Evolutionary conservation across 2,797 vertebrate genomes (phyloP).

Genomic region (Rhincodon typus): DNA sequence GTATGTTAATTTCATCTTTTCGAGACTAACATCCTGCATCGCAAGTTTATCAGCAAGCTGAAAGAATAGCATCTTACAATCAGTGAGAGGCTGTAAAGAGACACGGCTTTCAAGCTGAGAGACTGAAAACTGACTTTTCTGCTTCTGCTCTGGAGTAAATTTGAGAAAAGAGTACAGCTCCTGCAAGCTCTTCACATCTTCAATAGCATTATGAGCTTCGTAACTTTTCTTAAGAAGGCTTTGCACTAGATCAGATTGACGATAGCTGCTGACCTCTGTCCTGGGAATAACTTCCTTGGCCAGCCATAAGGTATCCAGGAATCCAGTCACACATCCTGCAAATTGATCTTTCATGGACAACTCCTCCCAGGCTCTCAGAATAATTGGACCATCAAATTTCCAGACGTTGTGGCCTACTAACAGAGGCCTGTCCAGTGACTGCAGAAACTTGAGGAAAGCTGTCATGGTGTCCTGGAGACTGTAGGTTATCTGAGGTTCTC

Average conservation of each 20-base stretch:
- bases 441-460: conserved; percentile 54
- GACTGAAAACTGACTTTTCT: conserved; percentile 51
- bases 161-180: conserved; percentile 48
- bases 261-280: neutral
- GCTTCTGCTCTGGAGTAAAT: conserved; percentile 50
- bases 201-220: conserved; percentile 52
- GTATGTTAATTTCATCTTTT: conserved; percentile 11
- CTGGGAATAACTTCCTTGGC: conserved; percentile 43
- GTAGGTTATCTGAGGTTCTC: conserved; percentile 36
- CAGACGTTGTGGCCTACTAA: conserved; percentile 55
- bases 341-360: conserved; percentile 44
- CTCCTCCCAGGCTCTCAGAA: conserved; percentile 45
- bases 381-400: conserved; percentile 51
- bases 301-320: conserved; percentile 54
- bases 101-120: conserved; percentile 40
- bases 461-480: conserved; percentile 44
- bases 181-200: conserved; percentile 54
- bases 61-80: conserved; percentile 24
- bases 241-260: conserved; percentile 44
- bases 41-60: conserved; percentile 39
- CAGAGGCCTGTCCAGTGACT: conserved; percentile 46
- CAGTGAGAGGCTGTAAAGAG: conserved; percentile 7
- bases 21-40: conserved; percentile 43
- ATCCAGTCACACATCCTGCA: conserved; percentile 42
- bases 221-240: conserved; percentile 47